Conservation (phyloP, 1,140 invertebrate species). For the Chrysomallon squamiferum region DNA sequence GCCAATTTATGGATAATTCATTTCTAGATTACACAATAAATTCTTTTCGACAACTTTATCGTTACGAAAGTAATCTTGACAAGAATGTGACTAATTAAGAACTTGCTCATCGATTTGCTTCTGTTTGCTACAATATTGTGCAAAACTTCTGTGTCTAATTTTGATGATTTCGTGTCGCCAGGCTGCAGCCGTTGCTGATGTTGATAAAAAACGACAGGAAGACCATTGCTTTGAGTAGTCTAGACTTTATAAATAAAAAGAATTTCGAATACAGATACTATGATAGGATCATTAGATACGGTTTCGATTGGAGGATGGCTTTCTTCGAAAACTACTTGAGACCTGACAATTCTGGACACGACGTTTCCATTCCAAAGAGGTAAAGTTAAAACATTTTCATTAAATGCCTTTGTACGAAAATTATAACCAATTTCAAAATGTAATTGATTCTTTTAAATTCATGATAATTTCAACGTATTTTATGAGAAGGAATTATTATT, state of each 20-base stretch:
- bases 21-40: no score
- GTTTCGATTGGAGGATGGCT: slow-evolving; percentile 39
- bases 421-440: not conserved
- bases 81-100: no score
- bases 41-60: no score
- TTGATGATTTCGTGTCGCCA: no score
- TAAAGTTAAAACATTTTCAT: slow-evolving; percentile 12
- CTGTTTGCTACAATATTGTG: no score
- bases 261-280: slow-evolving; percentile 26
- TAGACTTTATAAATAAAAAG: slow-evolving; percentile 32
- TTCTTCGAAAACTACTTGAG: slow-evolving; percentile 43
- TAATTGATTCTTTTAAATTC: not conserved
- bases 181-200: slow-evolving; percentile 88
- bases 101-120: no score
- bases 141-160: no score
- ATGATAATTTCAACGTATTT: not conserved
- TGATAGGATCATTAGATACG: slow-evolving; percentile 35
- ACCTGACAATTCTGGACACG: slow-evolving; percentile 17
- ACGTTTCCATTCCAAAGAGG: slow-evolving; percentile 3
- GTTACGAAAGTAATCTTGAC: no score
- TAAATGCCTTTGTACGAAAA: slow-evolving; percentile 4
- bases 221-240: slow-evolving; percentile 64
- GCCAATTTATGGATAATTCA: no score
- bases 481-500: not conserved
- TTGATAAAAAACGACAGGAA: slow-evolving; percentile 87